A percentile compares a stretch with the other conserved stretches of the same genome.
phyloP scores from a whole-genome alignment of 2,888 invertebrate genomes.

The Timandra comae region DNA sequence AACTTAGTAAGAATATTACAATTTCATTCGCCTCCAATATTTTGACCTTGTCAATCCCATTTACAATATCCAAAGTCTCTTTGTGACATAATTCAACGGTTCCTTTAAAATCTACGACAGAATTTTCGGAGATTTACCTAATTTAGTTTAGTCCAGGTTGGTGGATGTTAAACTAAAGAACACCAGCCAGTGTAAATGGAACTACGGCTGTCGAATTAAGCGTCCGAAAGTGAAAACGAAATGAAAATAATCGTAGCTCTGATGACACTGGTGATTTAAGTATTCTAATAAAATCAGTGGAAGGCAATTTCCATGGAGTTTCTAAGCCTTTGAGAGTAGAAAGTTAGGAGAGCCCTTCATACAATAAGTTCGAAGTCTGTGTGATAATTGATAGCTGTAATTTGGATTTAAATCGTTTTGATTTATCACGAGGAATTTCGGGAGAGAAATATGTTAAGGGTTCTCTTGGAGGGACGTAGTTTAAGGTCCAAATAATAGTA shows the following conservation, averaged over 20 bases:
- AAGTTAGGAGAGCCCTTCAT: background rate
- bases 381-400: conserved; percentile 28
- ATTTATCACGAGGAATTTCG: background rate
- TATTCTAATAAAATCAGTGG: conserved; percentile 34
- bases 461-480: no score
- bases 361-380: no score
- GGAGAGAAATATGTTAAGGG: background rate
- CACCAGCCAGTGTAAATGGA: conserved; percentile 17
- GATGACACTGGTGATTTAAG: conserved; percentile 22
- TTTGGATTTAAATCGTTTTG: conserved; percentile 25
- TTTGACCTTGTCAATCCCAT: no score
- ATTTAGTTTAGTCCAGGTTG: conserved; percentile 23
- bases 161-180: conserved; percentile 19
- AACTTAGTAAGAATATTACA: no score
- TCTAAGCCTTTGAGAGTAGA: conserved; percentile 26
- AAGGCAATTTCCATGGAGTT: conserved; percentile 26
- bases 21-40: no score
- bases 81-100: no score
- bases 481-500: no score
- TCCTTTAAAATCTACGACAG: background rate
- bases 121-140: conserved; percentile 6
- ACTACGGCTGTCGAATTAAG: conserved; percentile 17
- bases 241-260: conserved; percentile 11
- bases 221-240: conserved; percentile 12
- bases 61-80: no score